phyloP scores from a whole-genome alignment of 2,797 vertebrate genomes.

The Chanos chanos region DNA sequence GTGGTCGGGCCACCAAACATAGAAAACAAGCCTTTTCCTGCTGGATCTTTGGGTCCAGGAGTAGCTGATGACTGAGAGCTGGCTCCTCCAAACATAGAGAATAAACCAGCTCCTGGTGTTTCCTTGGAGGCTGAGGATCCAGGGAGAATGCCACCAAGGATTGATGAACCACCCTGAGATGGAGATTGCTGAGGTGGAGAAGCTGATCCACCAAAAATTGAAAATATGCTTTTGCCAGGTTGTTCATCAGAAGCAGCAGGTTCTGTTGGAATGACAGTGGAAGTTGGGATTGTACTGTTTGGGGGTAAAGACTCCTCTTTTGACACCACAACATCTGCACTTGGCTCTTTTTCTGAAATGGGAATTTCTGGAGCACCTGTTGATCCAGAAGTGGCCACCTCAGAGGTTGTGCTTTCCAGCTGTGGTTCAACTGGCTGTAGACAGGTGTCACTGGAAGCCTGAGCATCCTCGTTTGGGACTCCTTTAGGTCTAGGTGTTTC shows the following conservation, averaged over 20 bases:
- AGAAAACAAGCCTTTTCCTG: conserved; percentile 64
- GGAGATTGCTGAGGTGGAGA: conserved; percentile 46
- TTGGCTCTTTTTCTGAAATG: conserved; percentile 21
- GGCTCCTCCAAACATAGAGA: conserved; percentile 82
- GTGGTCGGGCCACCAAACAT: conserved; percentile 62
- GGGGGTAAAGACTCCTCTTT: conserved; percentile 35
- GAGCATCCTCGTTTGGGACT: too few species aligned
- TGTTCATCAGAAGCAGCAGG: conserved; percentile 56
- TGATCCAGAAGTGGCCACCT: conserved; percentile 27
- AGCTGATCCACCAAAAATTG: conserved; percentile 60
- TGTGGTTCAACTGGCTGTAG: too few species aligned
- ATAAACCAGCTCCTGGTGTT: conserved; percentile 67
- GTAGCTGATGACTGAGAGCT: conserved; percentile 50
- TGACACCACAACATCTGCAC: conserved; percentile 33
- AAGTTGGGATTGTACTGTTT: not conserved
- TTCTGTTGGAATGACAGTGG: conserved; percentile 48
- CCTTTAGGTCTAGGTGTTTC: not conserved
- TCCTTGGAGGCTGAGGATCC: conserved; percentile 65
- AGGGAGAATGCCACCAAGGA: conserved; percentile 72
- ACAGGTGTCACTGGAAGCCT: too few species aligned
- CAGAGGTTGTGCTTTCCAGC: not conserved
- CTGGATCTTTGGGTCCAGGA: conserved; percentile 44
- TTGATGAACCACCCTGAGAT: conserved; percentile 60
- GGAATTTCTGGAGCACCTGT: conserved; percentile 20
- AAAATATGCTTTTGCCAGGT: conserved; percentile 59